Base-by-base conservation (phyloP, 1,140 invertebrate species). In the Antheraea pernyi region DNA sequence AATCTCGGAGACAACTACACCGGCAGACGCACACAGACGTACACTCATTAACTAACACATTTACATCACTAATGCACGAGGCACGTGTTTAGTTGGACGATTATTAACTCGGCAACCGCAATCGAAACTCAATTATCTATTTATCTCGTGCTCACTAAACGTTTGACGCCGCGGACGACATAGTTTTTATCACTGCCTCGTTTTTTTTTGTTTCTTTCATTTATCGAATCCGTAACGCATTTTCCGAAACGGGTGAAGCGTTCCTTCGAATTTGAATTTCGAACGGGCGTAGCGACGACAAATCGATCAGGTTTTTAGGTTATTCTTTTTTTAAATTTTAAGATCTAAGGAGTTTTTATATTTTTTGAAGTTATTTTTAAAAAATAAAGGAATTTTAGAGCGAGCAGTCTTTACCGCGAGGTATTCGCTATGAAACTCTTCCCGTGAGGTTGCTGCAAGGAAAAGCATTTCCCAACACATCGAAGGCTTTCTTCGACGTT, bases 341-440 rank as follows among this genome's bases (percentile, higher is more conserved):
- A 46, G 2, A 0, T 53, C 0, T 6, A 16, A 37, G n/a, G 13
- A 37, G 19, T 36, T 67, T 37, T 59, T 59, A 72, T 53, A 78
- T 82, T 84, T 78, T 82, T 70, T 30, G 22, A 30, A 30, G 71
- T 73, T 67, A 73, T 69, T 82, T 82, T 70, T 73, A 59, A 59
- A 42, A 42, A 9, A 42, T 42, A 42, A 9, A 42, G 67, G 73
- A 83, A 84, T 86, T 86, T 84, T 83, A 80, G 80, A 87, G 84
- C 87, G 86, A 91, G 86, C 87, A 88, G 89, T 91, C 88, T 92
- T 92, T 92, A 92, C 90, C 90, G 90, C 90, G 90, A 92, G 90
- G 90, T 92, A 91, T 92, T 89, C 90, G 90, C 90, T 92, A 85
- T 92, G 88, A 88, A 92, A 92, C 90, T 92, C 90, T 92, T 89